Conservation (phyloP, 1,140 invertebrate species). For the Camponotus pennsylvanicus region DNA sequence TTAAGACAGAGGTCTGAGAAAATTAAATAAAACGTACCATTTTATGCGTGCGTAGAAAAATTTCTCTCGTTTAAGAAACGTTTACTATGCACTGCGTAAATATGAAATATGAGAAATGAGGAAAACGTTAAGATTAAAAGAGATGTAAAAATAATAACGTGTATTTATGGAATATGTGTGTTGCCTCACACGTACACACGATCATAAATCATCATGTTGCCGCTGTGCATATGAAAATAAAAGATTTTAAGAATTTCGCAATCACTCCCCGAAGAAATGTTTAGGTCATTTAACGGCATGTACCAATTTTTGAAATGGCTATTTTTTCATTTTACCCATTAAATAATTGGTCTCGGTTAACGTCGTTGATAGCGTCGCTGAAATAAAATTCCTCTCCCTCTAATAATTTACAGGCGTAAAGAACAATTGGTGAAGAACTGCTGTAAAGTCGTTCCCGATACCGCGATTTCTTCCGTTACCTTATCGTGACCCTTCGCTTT, state of each 20-base stretch:
- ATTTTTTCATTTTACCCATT: slow-evolving; percentile 16
- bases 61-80: neutral
- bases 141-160: slow-evolving; percentile 3
- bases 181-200: neutral
- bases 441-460: neutral
- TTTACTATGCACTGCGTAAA: neutral
- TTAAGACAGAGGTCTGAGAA: neutral
- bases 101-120: neutral
- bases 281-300: slow-evolving; percentile 30
- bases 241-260: neutral
- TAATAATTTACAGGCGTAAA: slow-evolving; percentile 43
- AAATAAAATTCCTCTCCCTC: neutral
- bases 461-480: slow-evolving; percentile 11
- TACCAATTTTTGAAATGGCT: slow-evolving; percentile 44
- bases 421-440: slow-evolving; percentile 18
- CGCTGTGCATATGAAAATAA: neutral
- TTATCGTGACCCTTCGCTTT: slow-evolving; percentile 24
- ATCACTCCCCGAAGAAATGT: slow-evolving; percentile 35
- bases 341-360: slow-evolving; percentile 19
- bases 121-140: neutral
- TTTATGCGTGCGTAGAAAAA: neutral
- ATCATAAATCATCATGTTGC: slow-evolving; percentile 5
- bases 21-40: no score
- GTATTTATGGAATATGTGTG: neutral
- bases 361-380: slow-evolving; percentile 30